phyloP scores from a whole-genome alignment of 2,888 invertebrate species.

The Habrosyne pyritoides region DNA sequence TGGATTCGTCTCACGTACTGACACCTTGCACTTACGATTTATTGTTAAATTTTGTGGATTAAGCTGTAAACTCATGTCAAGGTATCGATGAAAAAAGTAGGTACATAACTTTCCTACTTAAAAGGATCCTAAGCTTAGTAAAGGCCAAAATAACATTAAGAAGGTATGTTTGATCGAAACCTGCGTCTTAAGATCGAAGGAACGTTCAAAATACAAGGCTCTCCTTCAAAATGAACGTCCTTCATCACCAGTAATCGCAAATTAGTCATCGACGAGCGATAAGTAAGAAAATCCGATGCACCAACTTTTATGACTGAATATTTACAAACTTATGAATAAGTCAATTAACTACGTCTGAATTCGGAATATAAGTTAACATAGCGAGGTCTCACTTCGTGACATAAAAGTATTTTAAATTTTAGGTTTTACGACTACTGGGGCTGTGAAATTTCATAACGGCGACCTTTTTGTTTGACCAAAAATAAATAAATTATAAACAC shows the following conservation, averaged over 20 bases:
- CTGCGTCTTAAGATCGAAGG: too few species aligned
- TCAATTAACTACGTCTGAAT: neutral
- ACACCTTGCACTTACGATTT: slow-evolving; percentile 38
- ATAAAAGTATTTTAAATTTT: too few species aligned
- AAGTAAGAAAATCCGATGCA: neutral
- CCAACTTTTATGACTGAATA: neutral
- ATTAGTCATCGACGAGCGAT: neutral
- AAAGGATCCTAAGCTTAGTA: too few species aligned
- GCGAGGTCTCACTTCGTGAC: too few species aligned
- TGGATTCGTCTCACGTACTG: slow-evolving; percentile 71
- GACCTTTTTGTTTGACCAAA: too few species aligned
- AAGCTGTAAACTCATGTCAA: slow-evolving; percentile 34
- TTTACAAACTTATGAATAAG: neutral
- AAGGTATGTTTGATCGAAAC: too few species aligned
- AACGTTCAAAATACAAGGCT: too few species aligned
- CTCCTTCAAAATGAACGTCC: too few species aligned
- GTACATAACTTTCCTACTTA: neutral
- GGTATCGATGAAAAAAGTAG: slow-evolving; percentile 16
- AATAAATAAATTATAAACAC: too few species aligned
- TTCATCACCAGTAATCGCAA: neutral
- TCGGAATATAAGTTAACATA: too few species aligned
- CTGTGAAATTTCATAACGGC: too few species aligned
- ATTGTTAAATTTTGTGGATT: slow-evolving; percentile 37
- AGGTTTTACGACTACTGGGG: too few species aligned
- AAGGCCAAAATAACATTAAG: neutral